Conservation (phyloP, 2,113 vertebrate genomes). For the Ranitomeya imitator region DNA sequence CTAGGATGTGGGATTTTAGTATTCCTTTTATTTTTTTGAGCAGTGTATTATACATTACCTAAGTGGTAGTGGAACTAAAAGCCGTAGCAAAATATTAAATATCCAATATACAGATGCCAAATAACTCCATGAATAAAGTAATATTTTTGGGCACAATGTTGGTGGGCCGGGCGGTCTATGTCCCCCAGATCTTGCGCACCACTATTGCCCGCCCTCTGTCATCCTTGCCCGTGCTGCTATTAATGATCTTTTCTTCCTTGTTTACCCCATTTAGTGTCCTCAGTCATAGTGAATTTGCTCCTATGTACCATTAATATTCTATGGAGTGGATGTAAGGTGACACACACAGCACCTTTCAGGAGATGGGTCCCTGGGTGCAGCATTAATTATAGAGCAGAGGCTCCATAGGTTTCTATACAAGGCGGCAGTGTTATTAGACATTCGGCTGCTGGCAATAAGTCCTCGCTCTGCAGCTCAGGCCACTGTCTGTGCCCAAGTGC, state of each 20-base stretch:
- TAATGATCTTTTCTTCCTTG: background rate
- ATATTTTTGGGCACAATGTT: background rate
- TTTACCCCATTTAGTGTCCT: background rate
- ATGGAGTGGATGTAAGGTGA: conserved; percentile 1
- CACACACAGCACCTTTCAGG: conserved; percentile 38
- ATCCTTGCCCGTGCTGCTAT: background rate
- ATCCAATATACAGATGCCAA: background rate
- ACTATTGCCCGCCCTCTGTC: background rate
- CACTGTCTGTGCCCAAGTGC: conserved; percentile 3
- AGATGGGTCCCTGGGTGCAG: background rate
- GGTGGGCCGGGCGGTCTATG: background rate
- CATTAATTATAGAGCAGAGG: conserved; percentile 22
- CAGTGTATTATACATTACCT: too few relatives aligned
- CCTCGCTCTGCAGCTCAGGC: background rate
- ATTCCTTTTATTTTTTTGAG: too few relatives aligned
- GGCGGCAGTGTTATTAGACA: conserved; percentile 23
- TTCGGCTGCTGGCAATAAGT: background rate
- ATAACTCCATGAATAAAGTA: background rate
- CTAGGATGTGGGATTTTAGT: too few relatives aligned
- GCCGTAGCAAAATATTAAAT: background rate
- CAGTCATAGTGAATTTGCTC: background rate
- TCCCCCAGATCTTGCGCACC: background rate
- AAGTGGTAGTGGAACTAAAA: background rate
- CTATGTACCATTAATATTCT: background rate
- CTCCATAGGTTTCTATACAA: conserved; percentile 39